Conservation (phyloP, 1,140 invertebrate genomes). For the Cotesia vestalis region DNA sequence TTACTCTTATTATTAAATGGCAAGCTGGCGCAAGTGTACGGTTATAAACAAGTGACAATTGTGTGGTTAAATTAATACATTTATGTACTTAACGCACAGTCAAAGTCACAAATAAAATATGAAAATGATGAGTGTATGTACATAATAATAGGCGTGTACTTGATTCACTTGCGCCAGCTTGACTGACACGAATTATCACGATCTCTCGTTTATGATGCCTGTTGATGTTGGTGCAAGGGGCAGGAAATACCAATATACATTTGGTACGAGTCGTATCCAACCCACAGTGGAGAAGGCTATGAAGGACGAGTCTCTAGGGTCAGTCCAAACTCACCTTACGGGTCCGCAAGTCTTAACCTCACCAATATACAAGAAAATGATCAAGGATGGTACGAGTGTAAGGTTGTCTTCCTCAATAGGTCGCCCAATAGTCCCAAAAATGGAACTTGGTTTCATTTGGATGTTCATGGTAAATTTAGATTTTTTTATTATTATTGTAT, state of each 20-base stretch:
- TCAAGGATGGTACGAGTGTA: constrained; percentile 97
- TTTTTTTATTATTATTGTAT: not conserved
- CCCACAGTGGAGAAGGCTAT: constrained; percentile 91
- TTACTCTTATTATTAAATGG: constrained; percentile 19
- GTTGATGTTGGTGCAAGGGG: constrained; percentile 73
- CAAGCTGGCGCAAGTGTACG: constrained; percentile 22
- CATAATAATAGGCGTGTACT: constrained; percentile 6
- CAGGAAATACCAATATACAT: constrained; percentile 95
- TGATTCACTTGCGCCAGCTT: constrained; percentile 28
- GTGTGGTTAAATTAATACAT: constrained; percentile 4
- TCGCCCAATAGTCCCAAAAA: constrained; percentile 88
- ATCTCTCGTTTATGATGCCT: constrained; percentile 61
- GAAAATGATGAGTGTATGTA: constrained; percentile 8
- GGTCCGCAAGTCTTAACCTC: constrained; percentile 91
- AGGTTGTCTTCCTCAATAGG: constrained; percentile 93
- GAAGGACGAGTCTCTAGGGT: constrained; percentile 89
- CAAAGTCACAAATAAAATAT: not conserved
- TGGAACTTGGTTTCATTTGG: constrained; percentile 96
- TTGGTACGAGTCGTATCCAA: constrained; percentile 96
- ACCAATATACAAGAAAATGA: constrained; percentile 91
- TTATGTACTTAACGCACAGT: not conserved
- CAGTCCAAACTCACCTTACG: constrained; percentile 84
- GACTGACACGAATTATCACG: constrained; percentile 27
- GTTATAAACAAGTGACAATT: constrained; percentile 4
- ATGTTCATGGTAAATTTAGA: constrained; percentile 81